phyloP scores from a whole-genome alignment of 2,113 vertebrate species.

The Campylomormyrus numenius region DNA sequence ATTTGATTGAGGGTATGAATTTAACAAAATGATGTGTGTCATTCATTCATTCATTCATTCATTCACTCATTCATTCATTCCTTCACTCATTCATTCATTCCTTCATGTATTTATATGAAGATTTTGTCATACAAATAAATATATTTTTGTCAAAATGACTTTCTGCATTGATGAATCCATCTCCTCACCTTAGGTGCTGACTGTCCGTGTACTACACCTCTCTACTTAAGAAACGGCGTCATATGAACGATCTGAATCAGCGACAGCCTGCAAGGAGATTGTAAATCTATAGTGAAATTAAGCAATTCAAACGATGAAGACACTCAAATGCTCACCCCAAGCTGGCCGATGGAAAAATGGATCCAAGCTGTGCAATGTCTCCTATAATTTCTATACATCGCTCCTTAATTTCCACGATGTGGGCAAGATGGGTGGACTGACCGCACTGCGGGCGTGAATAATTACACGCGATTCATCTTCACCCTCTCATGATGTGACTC shows the following conservation, averaged over 20 bases:
- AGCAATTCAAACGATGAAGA: neutral
- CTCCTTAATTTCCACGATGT: neutral
- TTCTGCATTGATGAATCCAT: neutral
- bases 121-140: neutral
- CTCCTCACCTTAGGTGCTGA: neutral
- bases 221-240: neutral
- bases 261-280: neutral
- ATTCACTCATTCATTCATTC: neutral
- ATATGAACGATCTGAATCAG: neutral
- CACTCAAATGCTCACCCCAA: neutral
- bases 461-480: neutral
- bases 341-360: neutral
- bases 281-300: neutral
- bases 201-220: neutral
- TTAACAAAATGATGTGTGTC: neutral
- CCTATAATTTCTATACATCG: neutral
- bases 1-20: neutral
- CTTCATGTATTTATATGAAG: neutral
- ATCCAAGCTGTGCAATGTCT: neutral
- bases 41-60: neutral
- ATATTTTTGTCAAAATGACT: neutral
- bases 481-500: neutral
- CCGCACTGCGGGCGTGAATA: neutral
- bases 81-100: neutral
- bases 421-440: neutral